Percentiles rank a stretch among this genome's conserved stretches.
Conservation (phyloP, 2,113 vertebrate genomes). For the Scalopus aquaticus region DNA sequence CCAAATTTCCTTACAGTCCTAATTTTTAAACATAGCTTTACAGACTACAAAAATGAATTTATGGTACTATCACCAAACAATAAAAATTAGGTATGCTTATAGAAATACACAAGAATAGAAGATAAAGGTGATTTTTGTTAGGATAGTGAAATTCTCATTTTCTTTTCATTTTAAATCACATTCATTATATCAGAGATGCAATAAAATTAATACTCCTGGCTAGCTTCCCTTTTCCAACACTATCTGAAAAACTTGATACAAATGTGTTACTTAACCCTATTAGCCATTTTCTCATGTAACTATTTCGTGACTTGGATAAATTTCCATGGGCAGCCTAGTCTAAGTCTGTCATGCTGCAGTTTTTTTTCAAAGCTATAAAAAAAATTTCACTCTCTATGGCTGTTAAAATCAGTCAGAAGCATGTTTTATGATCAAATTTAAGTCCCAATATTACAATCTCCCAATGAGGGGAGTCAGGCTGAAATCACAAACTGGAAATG, state of each 20-base stretch:
- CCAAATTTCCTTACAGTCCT: background rate
- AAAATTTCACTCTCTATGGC: too few species aligned
- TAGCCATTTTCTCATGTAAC: background rate
- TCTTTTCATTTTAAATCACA: background rate
- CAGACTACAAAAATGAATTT: background rate
- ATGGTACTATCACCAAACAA: conserved; percentile 32
- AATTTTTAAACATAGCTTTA: background rate
- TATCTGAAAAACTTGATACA: background rate
- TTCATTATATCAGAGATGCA: conserved; percentile 12
- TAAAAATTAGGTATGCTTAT: background rate
- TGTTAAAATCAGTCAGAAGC: too few species aligned
- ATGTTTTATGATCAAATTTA: conserved; percentile 26
- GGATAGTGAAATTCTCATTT: background rate
- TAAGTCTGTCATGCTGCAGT: background rate
- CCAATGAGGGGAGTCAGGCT: background rate
- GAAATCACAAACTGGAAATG: background rate
- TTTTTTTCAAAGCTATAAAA: too few species aligned
- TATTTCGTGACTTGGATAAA: conserved; percentile 47
- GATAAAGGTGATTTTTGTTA: background rate
- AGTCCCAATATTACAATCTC: background rate
- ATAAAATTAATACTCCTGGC: background rate
- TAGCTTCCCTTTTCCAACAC: background rate
- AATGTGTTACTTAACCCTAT: background rate
- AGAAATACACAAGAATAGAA: background rate
- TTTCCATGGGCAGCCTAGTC: conserved; percentile 5